Conservation (phyloP, 23 tunicate species). For the Trididemnum miniatum region DNA sequence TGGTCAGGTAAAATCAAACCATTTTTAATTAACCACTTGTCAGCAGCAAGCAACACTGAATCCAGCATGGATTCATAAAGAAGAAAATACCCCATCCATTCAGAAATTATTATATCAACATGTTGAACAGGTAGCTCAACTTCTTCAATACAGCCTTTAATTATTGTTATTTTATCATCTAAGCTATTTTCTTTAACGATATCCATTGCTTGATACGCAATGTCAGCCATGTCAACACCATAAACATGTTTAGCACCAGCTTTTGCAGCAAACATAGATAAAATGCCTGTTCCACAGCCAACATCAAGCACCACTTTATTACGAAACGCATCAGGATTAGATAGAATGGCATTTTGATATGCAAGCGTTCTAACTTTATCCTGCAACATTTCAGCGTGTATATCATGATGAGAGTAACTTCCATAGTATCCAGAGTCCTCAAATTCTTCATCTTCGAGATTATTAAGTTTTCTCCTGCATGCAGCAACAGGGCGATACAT, state of each 20-base stretch:
- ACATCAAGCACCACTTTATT: conserved; percentile 94
- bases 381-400: conserved; percentile 98
- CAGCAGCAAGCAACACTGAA: conserved; percentile 81
- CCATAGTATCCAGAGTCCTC: conserved; percentile 96
- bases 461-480: conserved; percentile 50
- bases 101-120: conserved; percentile 93
- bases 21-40: conserved; percentile 58
- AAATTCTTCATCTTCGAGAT: conserved; percentile 73
- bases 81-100: conserved; percentile 99
- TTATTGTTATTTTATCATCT: conserved; percentile 76
- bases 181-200: conserved; percentile 77
- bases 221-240: conserved; percentile 97
- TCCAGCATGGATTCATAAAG: conserved; percentile 95
- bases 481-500: conserved; percentile 86
- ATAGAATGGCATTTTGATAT: conserved; percentile 74
- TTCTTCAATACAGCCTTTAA: conserved; percentile 82
- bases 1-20: conserved; percentile 72
- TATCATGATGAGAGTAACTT: conserved; percentile 88
- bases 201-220: conserved; percentile 91
- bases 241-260: conserved; percentile 96
- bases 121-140: conserved; percentile 56
- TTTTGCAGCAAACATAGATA: conserved; percentile 95
- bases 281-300: conserved; percentile 96
- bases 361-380: conserved; percentile 80
- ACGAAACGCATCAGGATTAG: conserved; percentile 56